A percentile compares a stretch with the other conserved stretches of the same genome.
Evolutionary conservation across 2,888 invertebrate species (phyloP).

Genomic region (Linnaemya tessellans): DNA sequence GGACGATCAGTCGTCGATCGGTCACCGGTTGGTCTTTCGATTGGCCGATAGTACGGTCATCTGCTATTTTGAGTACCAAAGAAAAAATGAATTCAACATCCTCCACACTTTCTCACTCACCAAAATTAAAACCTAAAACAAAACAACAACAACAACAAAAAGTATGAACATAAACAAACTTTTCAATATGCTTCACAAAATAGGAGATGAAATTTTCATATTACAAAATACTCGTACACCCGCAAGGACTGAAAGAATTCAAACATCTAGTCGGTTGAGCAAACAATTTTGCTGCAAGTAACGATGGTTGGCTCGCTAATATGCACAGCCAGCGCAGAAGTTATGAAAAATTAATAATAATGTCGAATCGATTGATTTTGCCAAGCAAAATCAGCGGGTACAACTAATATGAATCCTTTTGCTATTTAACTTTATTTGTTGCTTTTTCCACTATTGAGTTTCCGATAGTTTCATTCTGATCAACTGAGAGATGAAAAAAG

Average conservation of each 20-base stretch:
- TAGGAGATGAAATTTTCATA: conserved; percentile 74
- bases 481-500: conserved; percentile 44
- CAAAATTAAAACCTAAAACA: background rate
- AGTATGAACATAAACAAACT: conserved; percentile 45
- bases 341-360: conserved; percentile 83
- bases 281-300: conserved; percentile 27
- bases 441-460: conserved; percentile 29
- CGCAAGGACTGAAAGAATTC: conserved; percentile 60
- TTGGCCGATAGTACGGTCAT: background rate
- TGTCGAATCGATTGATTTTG: conserved; percentile 82
- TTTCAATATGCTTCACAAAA: conserved; percentile 47
- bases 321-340: conserved; percentile 78
- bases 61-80: background rate
- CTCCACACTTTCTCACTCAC: conserved; percentile 54
- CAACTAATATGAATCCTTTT: conserved; percentile 69
- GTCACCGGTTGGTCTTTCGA: conserved; percentile 14
- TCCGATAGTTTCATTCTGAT: conserved; percentile 50
- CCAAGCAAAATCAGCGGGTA: conserved; percentile 70
- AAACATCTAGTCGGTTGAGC: conserved; percentile 35
- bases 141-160: too few relatives aligned
- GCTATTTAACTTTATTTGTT: conserved; percentile 69
- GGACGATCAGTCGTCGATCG: conserved; percentile 12
- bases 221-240: conserved; percentile 76
- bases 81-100: conserved; percentile 18
- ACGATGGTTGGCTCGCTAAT: conserved; percentile 46